These are phyloP conservation scores for Drosophila mojavensis DNA, from an alignment of 1,140 invertebrate species.

Conservation along the genomic window DNA sequence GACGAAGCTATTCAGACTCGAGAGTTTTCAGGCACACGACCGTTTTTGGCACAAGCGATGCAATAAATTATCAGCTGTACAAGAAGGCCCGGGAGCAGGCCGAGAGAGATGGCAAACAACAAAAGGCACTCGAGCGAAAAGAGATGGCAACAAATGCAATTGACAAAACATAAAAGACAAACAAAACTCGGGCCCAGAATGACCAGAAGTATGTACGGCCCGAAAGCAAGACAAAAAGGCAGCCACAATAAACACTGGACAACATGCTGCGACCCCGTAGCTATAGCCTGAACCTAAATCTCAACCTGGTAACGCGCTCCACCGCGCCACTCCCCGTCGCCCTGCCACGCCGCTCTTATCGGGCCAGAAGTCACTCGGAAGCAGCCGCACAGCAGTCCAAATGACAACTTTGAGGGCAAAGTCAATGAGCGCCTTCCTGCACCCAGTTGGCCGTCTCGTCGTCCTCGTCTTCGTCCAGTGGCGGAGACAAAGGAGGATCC, in stretches of 20 bases:
- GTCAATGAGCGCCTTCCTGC: slow-evolving; percentile 77
- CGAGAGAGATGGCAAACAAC: slow-evolving; percentile 36
- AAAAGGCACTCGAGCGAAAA: slow-evolving; percentile 14
- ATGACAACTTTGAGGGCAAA: slow-evolving; percentile 79
- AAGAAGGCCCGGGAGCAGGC: slow-evolving; percentile 8
- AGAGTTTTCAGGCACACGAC: slow-evolving; percentile 40
- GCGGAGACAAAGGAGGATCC: slow-evolving; percentile 68
- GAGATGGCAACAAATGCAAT: slow-evolving; percentile 65
- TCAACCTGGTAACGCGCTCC: slow-evolving; percentile 27
- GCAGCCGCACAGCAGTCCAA: slow-evolving; percentile 53
- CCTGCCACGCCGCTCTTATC: slow-evolving; percentile 25
- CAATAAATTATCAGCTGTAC: slow-evolving; percentile 74
- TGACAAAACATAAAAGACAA: slow-evolving; percentile 63
- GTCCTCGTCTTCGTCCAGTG: slow-evolving; percentile 26
- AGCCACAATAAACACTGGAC: slow-evolving; percentile 71
- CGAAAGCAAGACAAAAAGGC: slow-evolving; percentile 48
- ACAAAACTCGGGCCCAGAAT: slow-evolving; percentile 52
- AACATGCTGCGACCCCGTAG: slow-evolving; percentile 66
- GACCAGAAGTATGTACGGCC: slow-evolving; percentile 60
- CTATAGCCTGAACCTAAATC: slow-evolving; percentile 42
- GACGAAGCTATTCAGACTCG: slow-evolving; percentile 27
- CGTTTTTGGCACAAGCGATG: slow-evolving; percentile 72
- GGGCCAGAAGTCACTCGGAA: slow-evolving; percentile 52
- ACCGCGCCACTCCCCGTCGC: too few relatives aligned
- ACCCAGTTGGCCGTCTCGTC: slow-evolving; percentile 52